These are phyloP conservation scores for Noctua janthe DNA, from an alignment of 2,888 invertebrate genomes.

Conservation along the genomic window DNA sequence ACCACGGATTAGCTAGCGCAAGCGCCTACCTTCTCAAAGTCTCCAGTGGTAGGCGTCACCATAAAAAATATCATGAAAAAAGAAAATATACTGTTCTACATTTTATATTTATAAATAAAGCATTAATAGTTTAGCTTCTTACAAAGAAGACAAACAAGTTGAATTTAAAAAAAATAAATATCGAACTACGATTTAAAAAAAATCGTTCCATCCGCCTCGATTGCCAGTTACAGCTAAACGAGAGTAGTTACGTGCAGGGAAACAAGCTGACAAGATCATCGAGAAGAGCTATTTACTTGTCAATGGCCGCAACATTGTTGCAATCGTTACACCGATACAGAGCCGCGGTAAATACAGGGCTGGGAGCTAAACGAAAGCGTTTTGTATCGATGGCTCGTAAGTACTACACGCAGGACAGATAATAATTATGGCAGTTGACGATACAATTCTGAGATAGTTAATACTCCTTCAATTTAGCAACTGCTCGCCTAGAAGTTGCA, in stretches of 20 bases:
- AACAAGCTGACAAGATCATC: conserved; percentile 19
- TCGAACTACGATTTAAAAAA: background rate
- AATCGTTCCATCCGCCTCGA: background rate
- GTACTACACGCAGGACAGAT: background rate
- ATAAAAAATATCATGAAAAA: background rate
- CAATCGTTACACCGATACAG: conserved; percentile 12
- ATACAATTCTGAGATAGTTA: background rate
- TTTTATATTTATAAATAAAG: background rate
- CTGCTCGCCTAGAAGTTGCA: background rate
- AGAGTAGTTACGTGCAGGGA: conserved; percentile 4
- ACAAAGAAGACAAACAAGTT: background rate
- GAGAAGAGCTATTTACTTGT: conserved; percentile 31
- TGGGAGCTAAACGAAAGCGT: background rate
- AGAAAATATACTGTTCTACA: background rate
- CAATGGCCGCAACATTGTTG: conserved; percentile 45
- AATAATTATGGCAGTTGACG: conserved; percentile 5
- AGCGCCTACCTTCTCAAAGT: background rate
- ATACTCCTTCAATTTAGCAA: background rate
- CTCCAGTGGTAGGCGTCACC: background rate
- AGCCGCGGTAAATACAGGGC: background rate
- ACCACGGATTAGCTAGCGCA: background rate
- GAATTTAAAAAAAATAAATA: background rate
- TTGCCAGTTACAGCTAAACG: background rate
- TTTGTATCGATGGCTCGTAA: conserved; percentile 5
- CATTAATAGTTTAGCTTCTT: background rate